Percentiles rank a stretch among this genome's conserved stretches.
Conservation (phyloP, 1,140 invertebrate genomes). For the Caenorhabditis tropicalis region DNA sequence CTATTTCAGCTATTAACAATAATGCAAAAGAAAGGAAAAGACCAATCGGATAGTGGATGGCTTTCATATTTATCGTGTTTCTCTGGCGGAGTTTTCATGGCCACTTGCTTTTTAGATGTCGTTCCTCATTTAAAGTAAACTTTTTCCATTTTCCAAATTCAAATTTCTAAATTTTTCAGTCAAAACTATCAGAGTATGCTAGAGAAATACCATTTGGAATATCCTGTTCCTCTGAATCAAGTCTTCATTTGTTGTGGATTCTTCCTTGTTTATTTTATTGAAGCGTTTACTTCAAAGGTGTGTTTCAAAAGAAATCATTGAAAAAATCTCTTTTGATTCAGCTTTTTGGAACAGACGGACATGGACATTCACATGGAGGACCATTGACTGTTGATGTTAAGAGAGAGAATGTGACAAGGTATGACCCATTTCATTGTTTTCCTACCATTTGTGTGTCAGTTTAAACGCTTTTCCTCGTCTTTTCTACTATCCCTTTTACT, state of each 20-base stretch:
- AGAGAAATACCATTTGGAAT: constrained; percentile 44
- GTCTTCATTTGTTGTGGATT: constrained; percentile 67
- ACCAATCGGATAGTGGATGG: constrained; percentile 53
- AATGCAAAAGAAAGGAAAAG: constrained; percentile 45
- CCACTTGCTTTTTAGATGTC: constrained; percentile 84
- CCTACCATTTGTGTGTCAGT: background rate
- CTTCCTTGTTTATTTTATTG: constrained; percentile 67
- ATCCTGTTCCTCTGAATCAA: constrained; percentile 64
- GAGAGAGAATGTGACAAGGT: constrained; percentile 36
- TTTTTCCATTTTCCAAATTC: background rate
- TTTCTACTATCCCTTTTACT: background rate
- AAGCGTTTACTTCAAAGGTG: constrained; percentile 30
- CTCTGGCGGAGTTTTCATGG: constrained; percentile 84
- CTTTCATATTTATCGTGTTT: constrained; percentile 80
- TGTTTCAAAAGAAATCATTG: background rate
- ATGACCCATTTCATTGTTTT: background rate
- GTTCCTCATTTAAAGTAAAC: constrained; percentile 81
- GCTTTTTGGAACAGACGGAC: constrained; percentile 57
- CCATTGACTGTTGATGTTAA: background rate
- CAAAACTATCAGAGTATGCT: constrained; percentile 36
- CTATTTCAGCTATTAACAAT: constrained; percentile 45
- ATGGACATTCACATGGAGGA: constrained; percentile 14
- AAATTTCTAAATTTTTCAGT: constrained; percentile 54
- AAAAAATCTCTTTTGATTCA: constrained; percentile 46
- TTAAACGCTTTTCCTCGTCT: background rate